Evolutionary conservation across 2,113 vertebrate genomes (phyloP).

Genomic region (Gopherus evgoodei): DNA sequence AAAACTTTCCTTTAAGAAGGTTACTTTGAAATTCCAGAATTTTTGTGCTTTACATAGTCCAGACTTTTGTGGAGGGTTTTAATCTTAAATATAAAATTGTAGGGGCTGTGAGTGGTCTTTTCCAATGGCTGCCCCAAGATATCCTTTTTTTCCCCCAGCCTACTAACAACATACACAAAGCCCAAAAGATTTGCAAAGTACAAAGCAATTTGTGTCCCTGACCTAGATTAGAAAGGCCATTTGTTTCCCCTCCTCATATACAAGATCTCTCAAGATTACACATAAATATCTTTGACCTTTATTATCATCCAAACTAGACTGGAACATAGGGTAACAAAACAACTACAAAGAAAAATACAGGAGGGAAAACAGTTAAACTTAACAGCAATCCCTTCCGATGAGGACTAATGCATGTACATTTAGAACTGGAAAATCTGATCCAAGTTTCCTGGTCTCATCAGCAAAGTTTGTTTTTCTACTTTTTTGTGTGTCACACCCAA

Average conservation of each 20-base stretch:
- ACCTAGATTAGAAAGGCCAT: not conserved
- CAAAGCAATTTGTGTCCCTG: not conserved
- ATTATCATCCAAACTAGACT: not conserved
- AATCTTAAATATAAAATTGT: not conserved
- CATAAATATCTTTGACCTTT: slow-evolving; percentile 17
- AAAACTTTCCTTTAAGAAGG: not conserved
- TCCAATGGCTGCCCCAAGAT: not conserved
- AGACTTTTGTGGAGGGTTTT: not conserved
- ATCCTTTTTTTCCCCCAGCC: not conserved
- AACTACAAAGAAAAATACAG: not conserved
- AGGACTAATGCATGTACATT: slow-evolving; percentile 17
- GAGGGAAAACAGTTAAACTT: slow-evolving; percentile 26
- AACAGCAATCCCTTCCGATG: slow-evolving; percentile 42
- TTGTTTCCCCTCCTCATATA: not conserved
- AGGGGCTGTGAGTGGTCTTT: not conserved
- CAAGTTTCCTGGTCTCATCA: slow-evolving; percentile 50
- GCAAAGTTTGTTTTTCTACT: slow-evolving; percentile 68
- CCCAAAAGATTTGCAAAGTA: not conserved
- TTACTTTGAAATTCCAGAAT: not conserved
- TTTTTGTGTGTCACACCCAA: slow-evolving; percentile 66
- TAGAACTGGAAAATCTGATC: slow-evolving; percentile 78
- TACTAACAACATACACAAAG: not conserved
- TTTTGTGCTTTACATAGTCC: not conserved
- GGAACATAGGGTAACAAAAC: not conserved
- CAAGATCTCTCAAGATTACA: not conserved